phyloP scores from a whole-genome alignment of 1,140 invertebrate species.

The Drosophila arizonae region DNA sequence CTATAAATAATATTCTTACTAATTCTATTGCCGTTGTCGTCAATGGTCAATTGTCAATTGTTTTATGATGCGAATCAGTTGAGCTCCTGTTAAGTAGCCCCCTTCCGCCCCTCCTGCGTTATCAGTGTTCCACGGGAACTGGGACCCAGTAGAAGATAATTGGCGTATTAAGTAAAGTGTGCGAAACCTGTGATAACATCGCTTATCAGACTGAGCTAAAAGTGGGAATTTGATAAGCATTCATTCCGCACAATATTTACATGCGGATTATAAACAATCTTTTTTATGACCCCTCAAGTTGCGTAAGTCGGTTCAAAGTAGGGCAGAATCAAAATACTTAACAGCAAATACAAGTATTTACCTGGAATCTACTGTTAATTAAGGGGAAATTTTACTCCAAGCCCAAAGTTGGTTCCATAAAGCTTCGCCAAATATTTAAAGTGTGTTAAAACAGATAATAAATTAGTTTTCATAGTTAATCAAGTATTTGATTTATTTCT shows the following conservation, averaged over 20 bases:
- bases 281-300: conserved; percentile 22
- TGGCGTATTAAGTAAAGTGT: conserved; percentile 64
- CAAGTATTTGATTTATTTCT: conserved; percentile 6
- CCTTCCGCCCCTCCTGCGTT: no score
- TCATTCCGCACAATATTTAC: conserved; percentile 38
- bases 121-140: conserved; percentile 25
- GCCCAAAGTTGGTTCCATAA: background rate
- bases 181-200: conserved; percentile 44
- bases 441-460: background rate
- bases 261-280: conserved; percentile 31
- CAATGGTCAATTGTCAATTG: conserved; percentile 14
- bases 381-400: no score
- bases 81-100: background rate
- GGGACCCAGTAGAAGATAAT: conserved; percentile 52
- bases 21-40: background rate
- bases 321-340: conserved; percentile 2
- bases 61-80: conserved; percentile 25
- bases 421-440: background rate
- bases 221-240: conserved; percentile 28
- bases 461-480: conserved; percentile 17
- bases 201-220: conserved; percentile 49
- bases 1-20: background rate
- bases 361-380: no score
- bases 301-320: background rate
- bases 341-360: no score